These are phyloP conservation scores for Epinotia demarniana DNA, from an alignment of 2,888 invertebrate genomes.

Conservation along the genomic window DNA sequence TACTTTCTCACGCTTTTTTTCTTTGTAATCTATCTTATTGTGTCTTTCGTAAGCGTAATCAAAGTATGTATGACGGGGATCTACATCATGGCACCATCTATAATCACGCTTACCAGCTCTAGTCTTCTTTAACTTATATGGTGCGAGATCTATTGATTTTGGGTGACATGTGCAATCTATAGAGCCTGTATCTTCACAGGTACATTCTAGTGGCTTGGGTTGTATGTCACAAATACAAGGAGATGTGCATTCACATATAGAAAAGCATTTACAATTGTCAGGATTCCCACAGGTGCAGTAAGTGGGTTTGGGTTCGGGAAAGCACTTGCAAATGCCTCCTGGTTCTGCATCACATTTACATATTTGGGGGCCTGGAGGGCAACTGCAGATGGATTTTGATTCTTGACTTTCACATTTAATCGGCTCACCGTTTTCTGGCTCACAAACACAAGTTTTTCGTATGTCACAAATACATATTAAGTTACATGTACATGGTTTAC, in stretches of 20 bases:
- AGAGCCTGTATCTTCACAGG: constrained; percentile 57
- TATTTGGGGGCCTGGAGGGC: constrained; percentile 55
- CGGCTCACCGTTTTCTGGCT: constrained; percentile 55
- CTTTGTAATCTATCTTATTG: constrained; percentile 63
- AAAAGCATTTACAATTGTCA: constrained; percentile 68
- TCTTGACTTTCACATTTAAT: constrained; percentile 59
- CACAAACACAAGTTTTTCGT: constrained; percentile 66
- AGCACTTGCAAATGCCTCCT: constrained; percentile 62
- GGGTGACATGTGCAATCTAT: constrained; percentile 60
- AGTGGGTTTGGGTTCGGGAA: constrained; percentile 55
- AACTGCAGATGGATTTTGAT: constrained; percentile 63
- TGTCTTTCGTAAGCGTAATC: constrained; percentile 72
- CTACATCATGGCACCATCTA: constrained; percentile 76
- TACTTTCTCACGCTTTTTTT: constrained; percentile 59
- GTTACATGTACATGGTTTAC: constrained; percentile 64
- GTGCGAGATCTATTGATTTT: constrained; percentile 44
- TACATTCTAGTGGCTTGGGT: constrained; percentile 58
- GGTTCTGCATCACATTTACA: constrained; percentile 61
- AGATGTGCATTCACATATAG: constrained; percentile 64
- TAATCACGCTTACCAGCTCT: constrained; percentile 73
- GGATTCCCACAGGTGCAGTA: constrained; percentile 69
- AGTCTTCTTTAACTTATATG: constrained; percentile 64
- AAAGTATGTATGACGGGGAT: constrained; percentile 75
- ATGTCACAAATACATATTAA: constrained; percentile 66
- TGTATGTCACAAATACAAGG: constrained; percentile 69